phyloP scores from a whole-genome alignment of 2,888 invertebrate genomes.

The Nowickia ferox region DNA sequence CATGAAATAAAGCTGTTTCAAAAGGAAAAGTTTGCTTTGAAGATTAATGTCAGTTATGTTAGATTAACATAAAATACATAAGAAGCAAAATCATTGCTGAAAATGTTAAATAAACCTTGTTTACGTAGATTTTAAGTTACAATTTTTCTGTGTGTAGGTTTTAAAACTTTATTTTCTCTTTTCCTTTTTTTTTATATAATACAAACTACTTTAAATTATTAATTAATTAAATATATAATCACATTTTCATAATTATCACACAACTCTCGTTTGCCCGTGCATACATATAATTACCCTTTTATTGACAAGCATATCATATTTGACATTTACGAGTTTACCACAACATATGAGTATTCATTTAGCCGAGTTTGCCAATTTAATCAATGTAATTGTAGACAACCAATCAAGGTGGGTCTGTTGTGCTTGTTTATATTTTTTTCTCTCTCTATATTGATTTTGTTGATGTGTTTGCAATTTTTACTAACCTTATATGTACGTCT shows the following conservation, averaged over 20 bases:
- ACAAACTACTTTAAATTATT: neutral
- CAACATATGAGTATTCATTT: constrained; percentile 45
- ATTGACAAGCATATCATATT: constrained; percentile 21
- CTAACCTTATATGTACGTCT: neutral
- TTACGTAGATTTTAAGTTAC: too few species aligned
- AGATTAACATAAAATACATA: too few species aligned
- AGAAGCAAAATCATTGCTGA: too few species aligned
- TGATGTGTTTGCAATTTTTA: constrained; percentile 8
- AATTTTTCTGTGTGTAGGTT: too few species aligned
- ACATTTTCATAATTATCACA: neutral
- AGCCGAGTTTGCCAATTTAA: constrained; percentile 66
- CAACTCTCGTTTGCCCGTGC: neutral
- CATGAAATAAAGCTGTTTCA: too few species aligned
- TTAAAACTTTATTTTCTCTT: too few species aligned
- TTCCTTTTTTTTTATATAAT: too few species aligned
- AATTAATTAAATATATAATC: too few species aligned
- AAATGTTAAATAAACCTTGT: too few species aligned
- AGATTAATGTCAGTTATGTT: too few species aligned
- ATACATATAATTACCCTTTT: constrained; percentile 3
- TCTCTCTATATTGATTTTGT: neutral
- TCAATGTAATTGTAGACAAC: constrained; percentile 68
- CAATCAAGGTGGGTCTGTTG: constrained; percentile 50
- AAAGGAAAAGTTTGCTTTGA: too few species aligned
- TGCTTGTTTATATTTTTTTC: neutral
- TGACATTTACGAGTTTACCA: constrained; percentile 36